phyloP scores from a whole-genome alignment of 2,113 vertebrate species.

The Cyprinus carpio region DNA sequence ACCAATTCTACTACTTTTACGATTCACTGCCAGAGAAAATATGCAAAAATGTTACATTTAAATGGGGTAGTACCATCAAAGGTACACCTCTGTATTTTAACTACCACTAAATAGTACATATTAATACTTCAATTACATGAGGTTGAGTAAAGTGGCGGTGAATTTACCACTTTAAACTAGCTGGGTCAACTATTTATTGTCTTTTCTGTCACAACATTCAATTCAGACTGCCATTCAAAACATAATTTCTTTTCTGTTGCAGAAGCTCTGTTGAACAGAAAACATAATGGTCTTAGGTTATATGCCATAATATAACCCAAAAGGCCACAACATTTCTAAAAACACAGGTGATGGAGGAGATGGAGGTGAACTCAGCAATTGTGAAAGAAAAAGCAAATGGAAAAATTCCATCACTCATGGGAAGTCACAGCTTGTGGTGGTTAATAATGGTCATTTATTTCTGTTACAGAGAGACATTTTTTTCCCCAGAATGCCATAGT shows the following conservation, averaged over 20 bases:
- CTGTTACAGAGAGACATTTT: slow-evolving; percentile 21
- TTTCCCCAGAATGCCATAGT: not conserved
- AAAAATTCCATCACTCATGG: slow-evolving; percentile 27
- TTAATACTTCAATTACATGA: not conserved
- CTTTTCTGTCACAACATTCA: not conserved
- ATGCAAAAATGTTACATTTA: not conserved
- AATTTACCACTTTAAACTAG: not conserved
- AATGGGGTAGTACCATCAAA: not conserved
- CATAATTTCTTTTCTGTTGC: no score
- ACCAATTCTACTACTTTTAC: not conserved
- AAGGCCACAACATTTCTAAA: not conserved
- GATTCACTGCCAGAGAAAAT: not conserved
- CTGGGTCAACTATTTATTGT: not conserved
- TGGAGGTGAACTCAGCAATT: slow-evolving; percentile 1
- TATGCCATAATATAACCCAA: no score
- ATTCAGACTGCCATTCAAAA: no score
- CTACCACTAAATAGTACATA: not conserved
- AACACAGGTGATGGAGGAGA: not conserved
- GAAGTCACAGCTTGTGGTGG: slow-evolving; percentile 31
- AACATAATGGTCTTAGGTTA: no score
- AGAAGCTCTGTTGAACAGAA: no score
- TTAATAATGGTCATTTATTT: slow-evolving; percentile 43
- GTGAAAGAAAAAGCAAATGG: slow-evolving; percentile 33
- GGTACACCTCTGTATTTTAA: not conserved
- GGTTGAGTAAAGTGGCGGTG: not conserved